Percentiles rank a stretch among this genome's conserved stretches.
Evolutionary conservation across 1,140 invertebrate genomes (phyloP).

Genomic region (Atopsyche davidsoni): DNA sequence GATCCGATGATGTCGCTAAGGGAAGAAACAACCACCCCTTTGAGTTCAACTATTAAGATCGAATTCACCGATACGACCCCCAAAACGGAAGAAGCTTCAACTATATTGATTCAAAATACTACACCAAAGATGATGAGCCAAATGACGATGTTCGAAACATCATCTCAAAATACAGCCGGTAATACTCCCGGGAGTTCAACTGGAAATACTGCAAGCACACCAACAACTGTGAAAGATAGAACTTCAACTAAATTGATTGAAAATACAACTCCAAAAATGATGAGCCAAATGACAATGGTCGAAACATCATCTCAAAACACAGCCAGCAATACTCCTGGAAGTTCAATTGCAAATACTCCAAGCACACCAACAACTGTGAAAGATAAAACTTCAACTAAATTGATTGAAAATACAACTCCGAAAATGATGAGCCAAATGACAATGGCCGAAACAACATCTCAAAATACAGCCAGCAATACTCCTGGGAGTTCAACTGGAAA

Average conservation of each 20-base stretch:
- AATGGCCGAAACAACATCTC: neutral
- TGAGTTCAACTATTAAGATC: neutral
- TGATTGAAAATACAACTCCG: neutral
- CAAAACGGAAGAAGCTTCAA: too few relatives aligned
- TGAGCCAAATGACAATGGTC: neutral
- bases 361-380: neutral
- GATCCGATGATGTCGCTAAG: too few relatives aligned
- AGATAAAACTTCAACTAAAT: neutral
- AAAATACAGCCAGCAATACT: too few relatives aligned
- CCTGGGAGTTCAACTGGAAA: neutral
- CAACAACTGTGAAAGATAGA: neutral
- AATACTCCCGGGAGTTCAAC: neutral
- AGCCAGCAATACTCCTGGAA: neutral
- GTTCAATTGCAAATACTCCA: neutral
- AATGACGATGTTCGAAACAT: neutral
- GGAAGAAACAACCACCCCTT: neutral
- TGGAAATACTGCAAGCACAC: neutral
- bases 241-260: too few relatives aligned
- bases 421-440: neutral
- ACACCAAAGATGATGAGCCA: conserved; percentile 11
- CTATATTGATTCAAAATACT: too few relatives aligned
- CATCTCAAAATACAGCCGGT: neutral
- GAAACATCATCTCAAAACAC: neutral
- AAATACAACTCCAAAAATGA: conserved; percentile 10
- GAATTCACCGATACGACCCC: conserved; percentile 5